Percentiles rank a stretch among this genome's conserved stretches.
phyloP scores from a whole-genome alignment of 2,888 invertebrate species.

The Anaspis maculata region DNA sequence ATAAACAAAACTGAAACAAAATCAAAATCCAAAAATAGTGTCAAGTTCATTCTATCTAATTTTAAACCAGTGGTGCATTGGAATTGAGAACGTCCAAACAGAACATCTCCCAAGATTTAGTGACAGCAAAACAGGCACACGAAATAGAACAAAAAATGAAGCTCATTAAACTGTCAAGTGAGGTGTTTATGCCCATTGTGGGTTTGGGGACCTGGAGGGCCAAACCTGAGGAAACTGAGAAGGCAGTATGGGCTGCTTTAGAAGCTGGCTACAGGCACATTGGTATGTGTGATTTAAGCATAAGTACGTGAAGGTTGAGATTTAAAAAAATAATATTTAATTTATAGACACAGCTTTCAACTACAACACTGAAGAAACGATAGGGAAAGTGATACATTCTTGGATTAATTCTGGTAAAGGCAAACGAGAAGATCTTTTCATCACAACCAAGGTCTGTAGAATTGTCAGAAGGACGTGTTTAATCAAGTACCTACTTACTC shows the following conservation, averaged over 20 bases:
- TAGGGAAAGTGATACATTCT: conserved; percentile 58
- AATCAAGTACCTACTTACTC: background rate
- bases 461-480: background rate
- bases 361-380: conserved; percentile 69
- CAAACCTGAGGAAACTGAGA: conserved; percentile 54
- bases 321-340: background rate
- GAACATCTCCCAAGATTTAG: too few species aligned
- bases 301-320: background rate
- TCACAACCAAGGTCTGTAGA: conserved; percentile 83
- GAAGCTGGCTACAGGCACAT: conserved; percentile 65
- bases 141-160: conserved; percentile 41
- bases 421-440: conserved; percentile 62
- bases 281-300: conserved; percentile 28
- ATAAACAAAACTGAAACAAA: conserved; percentile 26
- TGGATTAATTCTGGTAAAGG: conserved; percentile 58
- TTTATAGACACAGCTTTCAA: conserved; percentile 63
- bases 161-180: conserved; percentile 40
- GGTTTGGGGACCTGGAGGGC: conserved; percentile 71
- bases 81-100: too few species aligned
- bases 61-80: background rate
- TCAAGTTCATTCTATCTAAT: conserved; percentile 7
- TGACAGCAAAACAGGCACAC: too few species aligned
- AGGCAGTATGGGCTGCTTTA: conserved; percentile 55
- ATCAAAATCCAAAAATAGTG: conserved; percentile 10
- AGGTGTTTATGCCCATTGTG: conserved; percentile 53